Conservation (phyloP, 2,888 invertebrate genomes). For the Epinotia demarniana region DNA sequence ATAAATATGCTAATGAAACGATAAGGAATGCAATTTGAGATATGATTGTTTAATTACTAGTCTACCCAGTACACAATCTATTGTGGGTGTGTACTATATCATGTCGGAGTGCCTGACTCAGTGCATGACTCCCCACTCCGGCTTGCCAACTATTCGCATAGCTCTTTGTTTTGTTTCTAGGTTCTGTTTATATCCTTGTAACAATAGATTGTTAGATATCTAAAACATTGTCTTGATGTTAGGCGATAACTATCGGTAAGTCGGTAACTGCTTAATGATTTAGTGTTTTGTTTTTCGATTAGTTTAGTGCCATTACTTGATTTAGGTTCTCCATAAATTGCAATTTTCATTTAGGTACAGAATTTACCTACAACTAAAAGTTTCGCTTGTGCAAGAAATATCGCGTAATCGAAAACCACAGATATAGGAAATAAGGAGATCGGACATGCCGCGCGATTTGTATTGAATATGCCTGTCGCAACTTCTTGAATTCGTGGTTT, state of each 20-base stretch:
- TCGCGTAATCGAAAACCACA: not conserved
- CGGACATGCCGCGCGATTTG: too few species aligned
- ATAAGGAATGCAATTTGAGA: constrained; percentile 40
- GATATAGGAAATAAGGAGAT: too few species aligned
- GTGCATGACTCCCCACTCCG: constrained; percentile 36
- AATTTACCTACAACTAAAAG: constrained; percentile 2
- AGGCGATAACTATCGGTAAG: constrained; percentile 13
- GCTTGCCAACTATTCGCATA: constrained; percentile 46
- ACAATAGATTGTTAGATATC: constrained; percentile 16
- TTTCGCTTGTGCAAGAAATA: constrained; percentile 16
- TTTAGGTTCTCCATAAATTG: constrained; percentile 18
- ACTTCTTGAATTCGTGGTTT: too few species aligned
- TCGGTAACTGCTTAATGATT: constrained; percentile 26
- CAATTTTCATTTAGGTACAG: constrained; percentile 5
- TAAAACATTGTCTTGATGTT: constrained; percentile 21
- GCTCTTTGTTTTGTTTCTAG: constrained; percentile 38
- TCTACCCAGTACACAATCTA: constrained; percentile 30
- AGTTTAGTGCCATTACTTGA: constrained; percentile 26
- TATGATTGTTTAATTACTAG: constrained; percentile 41
- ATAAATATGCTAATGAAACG: constrained; percentile 30
- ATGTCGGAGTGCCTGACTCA: constrained; percentile 33
- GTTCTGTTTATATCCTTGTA: constrained; percentile 21
- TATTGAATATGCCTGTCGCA: too few species aligned
- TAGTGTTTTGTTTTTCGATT: constrained; percentile 27
- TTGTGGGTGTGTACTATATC: constrained; percentile 42